These are phyloP conservation scores for Cataglyphis hispanica DNA, from an alignment of 1,140 invertebrate genomes.

Conservation along the genomic window DNA sequence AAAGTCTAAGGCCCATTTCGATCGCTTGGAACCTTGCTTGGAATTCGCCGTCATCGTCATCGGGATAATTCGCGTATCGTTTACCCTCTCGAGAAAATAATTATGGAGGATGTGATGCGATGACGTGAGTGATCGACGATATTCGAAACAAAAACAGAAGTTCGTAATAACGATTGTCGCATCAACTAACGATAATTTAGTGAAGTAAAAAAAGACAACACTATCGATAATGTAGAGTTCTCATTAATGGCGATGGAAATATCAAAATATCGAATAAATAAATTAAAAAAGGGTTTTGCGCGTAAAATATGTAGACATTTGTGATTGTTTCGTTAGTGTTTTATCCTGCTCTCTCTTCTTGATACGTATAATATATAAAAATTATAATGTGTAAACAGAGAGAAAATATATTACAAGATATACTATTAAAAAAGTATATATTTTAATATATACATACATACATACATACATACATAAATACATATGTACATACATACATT, in stretches of 20 bases:
- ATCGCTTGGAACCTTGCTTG: slow-evolving; percentile 82
- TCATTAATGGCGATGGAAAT: not conserved
- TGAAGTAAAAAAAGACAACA: not conserved
- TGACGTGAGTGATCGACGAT: slow-evolving; percentile 13
- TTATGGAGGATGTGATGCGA: not conserved
- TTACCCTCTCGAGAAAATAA: not conserved
- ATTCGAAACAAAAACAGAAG: not conserved
- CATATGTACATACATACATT: too few relatives aligned
- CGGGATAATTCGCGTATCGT: not conserved
- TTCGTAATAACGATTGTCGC: not conserved
- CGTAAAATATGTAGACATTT: not conserved
- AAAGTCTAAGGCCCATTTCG: slow-evolving; percentile 86
- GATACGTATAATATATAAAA: slow-evolving; percentile 32
- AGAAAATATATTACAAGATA: slow-evolving; percentile 21
- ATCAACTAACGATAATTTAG: not conserved
- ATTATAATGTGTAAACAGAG: slow-evolving; percentile 39
- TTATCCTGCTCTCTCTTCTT: slow-evolving; percentile 23
- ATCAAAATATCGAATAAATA: not conserved
- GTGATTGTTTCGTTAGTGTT: slow-evolving; percentile 5
- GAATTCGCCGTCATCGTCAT: slow-evolving; percentile 69
- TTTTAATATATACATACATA: not conserved
- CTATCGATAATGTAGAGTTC: not conserved
- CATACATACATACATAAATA: too few relatives aligned
- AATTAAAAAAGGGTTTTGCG: not conserved
- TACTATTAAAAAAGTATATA: slow-evolving; percentile 27